Evolutionary conservation across 2,888 invertebrate genomes (phyloP), one percentile per base, ranked within the genome.

Genomic region (Eristalis tenax): DNA sequence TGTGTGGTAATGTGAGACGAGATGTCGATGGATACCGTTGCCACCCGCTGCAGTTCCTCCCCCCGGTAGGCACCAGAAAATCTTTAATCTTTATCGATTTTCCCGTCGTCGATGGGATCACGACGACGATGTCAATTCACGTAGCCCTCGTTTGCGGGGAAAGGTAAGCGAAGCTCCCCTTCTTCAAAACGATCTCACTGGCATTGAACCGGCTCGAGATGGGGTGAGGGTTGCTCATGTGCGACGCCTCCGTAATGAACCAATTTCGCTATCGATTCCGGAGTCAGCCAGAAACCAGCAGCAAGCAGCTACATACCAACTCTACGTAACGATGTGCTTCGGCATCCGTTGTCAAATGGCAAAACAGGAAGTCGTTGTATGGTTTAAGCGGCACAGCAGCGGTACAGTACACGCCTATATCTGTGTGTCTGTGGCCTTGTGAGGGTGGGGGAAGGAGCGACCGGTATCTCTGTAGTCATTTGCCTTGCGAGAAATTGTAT

Each of bases 21-120:
- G 38, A 38, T 38, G 38, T 4, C 59, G 59, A 57, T 50, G 50
- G 50, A 18, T 50, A 18, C 28, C 5, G 18, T 50, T 13, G 13
- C n/a, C n/a, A 26, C 3, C 69, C 40, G n/a, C 18, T 28, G 22
- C 13, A 13, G 22, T 13, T 11, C 35, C 28, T 22, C 11, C 13
- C 15, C 13, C 56, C 50, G 56, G 74, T 81, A 75, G 63, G 40
- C 65, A 81, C 69, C 75, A 75, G 81, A 70, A 82, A 82, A 70
- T 70, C 81, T 82, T 70, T 70, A 82, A 70, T 70, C 81, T 82
- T 70, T 70, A 82, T 82, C 75, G 70, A 82, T 82, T 81, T 75
- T 81, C 28, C 40, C 70, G 8, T 69, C 75, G 40, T 1, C 11
- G 50, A 43, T 40, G 35, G 1, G 35, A 1, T 11, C 35, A 35